Conservation (phyloP, 2,797 vertebrate genomes). For the Molossus molossus region DNA sequence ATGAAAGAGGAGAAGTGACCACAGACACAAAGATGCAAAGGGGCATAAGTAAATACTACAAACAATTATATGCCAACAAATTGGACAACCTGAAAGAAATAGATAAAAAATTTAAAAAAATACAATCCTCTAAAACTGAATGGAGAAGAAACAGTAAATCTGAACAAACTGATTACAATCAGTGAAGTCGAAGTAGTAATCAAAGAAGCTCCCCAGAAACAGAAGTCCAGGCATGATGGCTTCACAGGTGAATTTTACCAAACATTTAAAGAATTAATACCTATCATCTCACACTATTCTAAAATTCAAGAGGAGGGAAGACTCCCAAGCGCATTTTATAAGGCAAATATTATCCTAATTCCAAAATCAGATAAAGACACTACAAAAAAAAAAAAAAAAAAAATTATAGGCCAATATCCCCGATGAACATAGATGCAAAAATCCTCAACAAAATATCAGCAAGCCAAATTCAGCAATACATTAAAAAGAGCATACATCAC, state of each 20-base stretch:
- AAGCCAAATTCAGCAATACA: background rate
- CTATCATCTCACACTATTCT: background rate
- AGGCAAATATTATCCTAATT: background rate
- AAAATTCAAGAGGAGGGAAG: background rate
- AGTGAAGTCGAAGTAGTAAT: background rate
- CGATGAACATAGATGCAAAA: background rate
- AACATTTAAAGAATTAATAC: background rate
- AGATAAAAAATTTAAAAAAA: background rate
- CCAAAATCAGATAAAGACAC: background rate
- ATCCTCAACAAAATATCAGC: background rate
- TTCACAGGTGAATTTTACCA: background rate
- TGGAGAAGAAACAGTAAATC: background rate
- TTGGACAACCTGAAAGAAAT: background rate
- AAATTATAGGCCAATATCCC: background rate
- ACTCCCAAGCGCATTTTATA: background rate
- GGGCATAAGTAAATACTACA: background rate
- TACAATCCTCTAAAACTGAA: background rate
- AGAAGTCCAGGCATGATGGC: background rate
- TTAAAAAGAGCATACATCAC: background rate
- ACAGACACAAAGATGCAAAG: background rate
- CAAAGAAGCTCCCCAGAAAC: background rate
- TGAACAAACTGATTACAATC: background rate
- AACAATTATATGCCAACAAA: background rate
- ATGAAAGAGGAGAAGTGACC: background rate
- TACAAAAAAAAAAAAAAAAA: background rate